Evolutionary conservation across 1,140 invertebrate species (phyloP).

Genomic region (Megalonaias nervosa): DNA sequence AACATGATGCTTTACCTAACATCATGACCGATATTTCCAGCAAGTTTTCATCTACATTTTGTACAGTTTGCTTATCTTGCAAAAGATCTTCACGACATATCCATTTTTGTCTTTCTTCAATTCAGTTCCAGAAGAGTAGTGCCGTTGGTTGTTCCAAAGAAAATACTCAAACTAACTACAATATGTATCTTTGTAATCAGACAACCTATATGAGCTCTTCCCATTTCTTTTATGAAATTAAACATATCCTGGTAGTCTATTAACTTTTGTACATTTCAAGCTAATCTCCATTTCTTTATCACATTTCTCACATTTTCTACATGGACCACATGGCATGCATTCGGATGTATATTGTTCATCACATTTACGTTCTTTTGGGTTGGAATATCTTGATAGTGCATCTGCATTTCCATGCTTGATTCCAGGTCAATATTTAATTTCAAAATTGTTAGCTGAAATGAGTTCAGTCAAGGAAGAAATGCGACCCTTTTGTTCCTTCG

Average conservation of each 20-base stretch:
- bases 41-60: no score
- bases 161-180: no score
- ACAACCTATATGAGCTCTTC: background rate
- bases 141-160: no score
- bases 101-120: no score
- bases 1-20: background rate
- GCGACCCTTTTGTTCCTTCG: background rate
- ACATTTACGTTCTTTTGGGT: no score
- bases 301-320: conserved; percentile 3
- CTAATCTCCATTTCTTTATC: background rate
- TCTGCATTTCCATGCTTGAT: no score
- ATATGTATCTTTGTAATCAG: background rate
- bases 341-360: no score
- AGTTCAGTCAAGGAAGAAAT: background rate
- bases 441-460: background rate
- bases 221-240: background rate
- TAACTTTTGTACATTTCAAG: background rate
- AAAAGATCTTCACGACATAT: no score
- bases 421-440: background rate
- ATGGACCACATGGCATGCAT: background rate
- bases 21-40: no score
- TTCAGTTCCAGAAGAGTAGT: no score
- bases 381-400: no score
- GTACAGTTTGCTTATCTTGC: no score
- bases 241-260: background rate